Base-by-base conservation (phyloP, 2,888 invertebrate species). In the Hedychridium roseum region DNA sequence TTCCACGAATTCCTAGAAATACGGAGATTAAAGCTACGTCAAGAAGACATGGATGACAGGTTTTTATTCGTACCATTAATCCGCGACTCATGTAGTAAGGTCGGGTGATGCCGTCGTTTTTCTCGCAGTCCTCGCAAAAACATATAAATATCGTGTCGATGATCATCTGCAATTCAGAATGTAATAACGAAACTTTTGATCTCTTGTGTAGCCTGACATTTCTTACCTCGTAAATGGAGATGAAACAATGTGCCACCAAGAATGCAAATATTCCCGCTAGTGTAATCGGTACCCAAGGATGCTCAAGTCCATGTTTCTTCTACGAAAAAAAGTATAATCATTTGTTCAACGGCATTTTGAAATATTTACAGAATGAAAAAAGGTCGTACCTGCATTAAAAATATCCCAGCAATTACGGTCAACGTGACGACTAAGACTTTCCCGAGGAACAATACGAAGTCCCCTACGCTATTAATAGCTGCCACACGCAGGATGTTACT, bases 381-480 rank as follows among this genome's bases (percentile, higher is more conserved):
- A 12, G 26, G 26, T 6, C 41, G 58, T 76, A 86, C 86, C 80
- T 85, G 81, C 46, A 87, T 76, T 51, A 87, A 68, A 62, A 83
- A 81, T 21, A 86, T 80, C 14, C 88, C 87, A 38, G 86, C 80
- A 6, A 87, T 79, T 11, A 86, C 83, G 0, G 87, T 87, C 2
- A 83, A 79, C 2, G 84, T 81, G 28, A 88, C 86, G 2, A 89
- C 85, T 15, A 86, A 76, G 2, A 86, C 81, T 81, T 90, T 90
- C 17, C 85, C 86, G 34, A 90, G 76, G 60, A 89, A 85, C 16
- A 90, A 73, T 1, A 89, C 85, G 67, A 89, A 88, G 73, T 88
- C 88, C 7, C 89, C 89, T n/a, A 89, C 85, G 17, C 88, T 87
- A 79, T 89, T 89, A 35, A 90, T 87, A 2, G 88, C 87, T 9